Conservation (phyloP, 2,113 vertebrate genomes). For the Prinia subflava region DNA sequence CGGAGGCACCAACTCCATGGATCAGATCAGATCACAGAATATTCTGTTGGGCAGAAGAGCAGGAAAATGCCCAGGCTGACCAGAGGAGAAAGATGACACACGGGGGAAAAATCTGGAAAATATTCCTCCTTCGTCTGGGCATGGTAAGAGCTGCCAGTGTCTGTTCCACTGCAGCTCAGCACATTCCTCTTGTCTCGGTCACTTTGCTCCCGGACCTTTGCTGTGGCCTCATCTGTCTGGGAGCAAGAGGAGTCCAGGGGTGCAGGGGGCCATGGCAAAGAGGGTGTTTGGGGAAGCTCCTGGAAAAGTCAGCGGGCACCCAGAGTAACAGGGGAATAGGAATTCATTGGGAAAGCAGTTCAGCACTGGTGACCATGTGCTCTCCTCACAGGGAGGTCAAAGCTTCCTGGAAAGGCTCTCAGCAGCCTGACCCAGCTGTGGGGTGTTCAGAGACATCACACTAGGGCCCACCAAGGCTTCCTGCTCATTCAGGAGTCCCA, state of each 20-base stretch:
- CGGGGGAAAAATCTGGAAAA: background rate
- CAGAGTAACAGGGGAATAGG: background rate
- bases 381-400: rapidly evolving
- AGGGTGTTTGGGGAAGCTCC: background rate
- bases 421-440: background rate
- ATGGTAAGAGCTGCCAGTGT: background rate
- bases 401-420: background rate
- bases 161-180: background rate
- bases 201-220: background rate
- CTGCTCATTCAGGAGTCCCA: background rate
- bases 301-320: background rate
- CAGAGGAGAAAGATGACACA: background rate
- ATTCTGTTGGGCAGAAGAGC: background rate
- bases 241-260: background rate
- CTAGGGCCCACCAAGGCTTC: background rate
- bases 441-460: background rate
- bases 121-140: background rate
- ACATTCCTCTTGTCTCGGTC: background rate
- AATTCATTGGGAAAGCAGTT: background rate
- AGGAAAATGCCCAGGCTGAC: background rate
- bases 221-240: background rate
- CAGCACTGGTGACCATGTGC: rapidly evolving
- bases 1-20: rapidly evolving
- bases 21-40: background rate
- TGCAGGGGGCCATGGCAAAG: background rate